Base-by-base conservation (phyloP, 2,113 vertebrate genomes). In the Varanus komodoensis region DNA sequence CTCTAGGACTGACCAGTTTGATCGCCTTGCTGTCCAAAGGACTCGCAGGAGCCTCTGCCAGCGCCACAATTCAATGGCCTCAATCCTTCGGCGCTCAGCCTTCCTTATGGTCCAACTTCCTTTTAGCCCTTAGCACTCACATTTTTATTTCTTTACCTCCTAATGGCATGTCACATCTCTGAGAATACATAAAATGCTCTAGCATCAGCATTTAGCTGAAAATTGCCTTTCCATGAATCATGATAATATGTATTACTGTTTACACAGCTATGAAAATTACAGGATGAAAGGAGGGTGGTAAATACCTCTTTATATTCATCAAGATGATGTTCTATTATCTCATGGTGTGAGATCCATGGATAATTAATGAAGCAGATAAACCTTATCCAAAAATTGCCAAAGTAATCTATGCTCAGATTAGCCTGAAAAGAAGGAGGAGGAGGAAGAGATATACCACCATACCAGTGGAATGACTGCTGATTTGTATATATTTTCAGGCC, bases 201-300 rank as follows among this genome's bases (percentile, higher is more conserved):
- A 50, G 90, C 93, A 81, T 93, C 81, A 91, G 74, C 80, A 90
- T 85, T 91, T 92, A 96, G 84, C 89, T 95, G 87, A 85, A 90
- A 86, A 82, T 86, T 91, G 86, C 32, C 87, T 92, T 68, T 67
- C 84, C 74, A 64, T 94, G 91, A 95, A 92, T 96, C 91, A 92
- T 52, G 54, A 73, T 87, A 91, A 95, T 81, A 73, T 84, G 67
- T 93, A 50, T 89, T 86, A 89, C 50, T 95, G 90, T 95, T 95
- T 95, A 93, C 48, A 8, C 48, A 95, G 93, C 77, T 64, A 82
- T 92, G 87, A 90, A 90, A 92, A 92, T 93, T 90, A 94, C 64
- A 87, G 89, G 90, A 93, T 88, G 50, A 94, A 92, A 89, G 87
- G 83, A 91, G 89, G 92, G 14, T 50, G 90, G 64, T 75, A 88